phyloP scores from a whole-genome alignment of 2,797 vertebrate species.

The Carduelis carduelis region DNA sequence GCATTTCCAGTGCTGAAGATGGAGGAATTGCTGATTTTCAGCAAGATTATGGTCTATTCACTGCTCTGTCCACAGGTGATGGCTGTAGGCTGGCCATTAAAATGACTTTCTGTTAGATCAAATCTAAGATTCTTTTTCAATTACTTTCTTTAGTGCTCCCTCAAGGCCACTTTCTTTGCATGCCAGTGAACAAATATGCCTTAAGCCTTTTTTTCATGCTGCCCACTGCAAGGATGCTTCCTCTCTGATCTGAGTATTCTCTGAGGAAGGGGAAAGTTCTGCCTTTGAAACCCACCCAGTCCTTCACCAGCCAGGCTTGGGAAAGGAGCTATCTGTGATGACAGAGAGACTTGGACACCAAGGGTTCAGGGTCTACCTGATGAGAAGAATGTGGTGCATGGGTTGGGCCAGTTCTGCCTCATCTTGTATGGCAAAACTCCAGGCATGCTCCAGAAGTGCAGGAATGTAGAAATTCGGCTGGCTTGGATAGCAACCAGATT shows the following conservation, averaged over 20 bases:
- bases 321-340: not conserved
- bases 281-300: slow-evolving; percentile 1
- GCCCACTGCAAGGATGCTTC: not conserved
- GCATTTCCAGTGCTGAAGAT: not conserved
- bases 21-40: not conserved
- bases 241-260: not conserved
- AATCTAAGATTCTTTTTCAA: not conserved
- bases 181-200: not conserved
- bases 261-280: not conserved
- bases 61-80: not conserved
- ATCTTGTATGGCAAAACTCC: slow-evolving; percentile 91
- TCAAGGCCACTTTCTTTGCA: slow-evolving; percentile 7
- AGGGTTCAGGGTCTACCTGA: slow-evolving; percentile 79
- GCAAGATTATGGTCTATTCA: not conserved
- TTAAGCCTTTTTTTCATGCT: not conserved
- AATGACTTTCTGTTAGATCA: not conserved
- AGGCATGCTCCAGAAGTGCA: slow-evolving; percentile 90
- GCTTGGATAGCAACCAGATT: slow-evolving; percentile 97
- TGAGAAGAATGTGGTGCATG: slow-evolving; percentile 86
- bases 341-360: not conserved
- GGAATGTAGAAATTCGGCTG: slow-evolving; percentile 93
- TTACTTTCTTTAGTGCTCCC: not conserved
- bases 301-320: not conserved
- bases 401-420: slow-evolving; percentile 90
- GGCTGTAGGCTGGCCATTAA: not conserved